Base-by-base conservation (phyloP, 2,113 vertebrate genomes). In the Scopus umbretta region DNA sequence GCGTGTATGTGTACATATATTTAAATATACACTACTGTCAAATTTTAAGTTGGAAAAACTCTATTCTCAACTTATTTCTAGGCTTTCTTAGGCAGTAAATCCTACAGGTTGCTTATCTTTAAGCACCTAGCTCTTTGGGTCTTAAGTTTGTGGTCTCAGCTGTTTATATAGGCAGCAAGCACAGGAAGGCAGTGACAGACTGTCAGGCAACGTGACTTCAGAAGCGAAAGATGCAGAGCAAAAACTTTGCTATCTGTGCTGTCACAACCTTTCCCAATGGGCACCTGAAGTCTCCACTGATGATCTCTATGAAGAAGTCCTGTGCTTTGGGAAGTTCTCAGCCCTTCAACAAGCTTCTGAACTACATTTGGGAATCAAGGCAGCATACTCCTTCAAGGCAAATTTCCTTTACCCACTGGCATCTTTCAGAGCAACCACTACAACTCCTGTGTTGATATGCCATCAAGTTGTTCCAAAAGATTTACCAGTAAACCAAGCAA, bases 221-320 rank as follows among this genome's bases (percentile, higher is more conserved):
- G 43, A 36, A 72, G 26, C 18, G 36, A 53, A 13, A 89, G 34
- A 23, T 11, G 19, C 20, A 47, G 17, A 74, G 47, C 36, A 56
- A 49, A 16, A 82, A 5, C 55, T 68, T 68, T 42, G 29, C 40
- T 68, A 16, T 53, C 49, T 76, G 26, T n/a, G 34, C 62, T 80
- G 55, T 25, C 78, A 65, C 29, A 36, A 11, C 53, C 27, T 71
- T 66, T 70, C 45, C 65, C 65, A 53, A 7, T 23, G 74, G 27
- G 9, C 19, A 42, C 21, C 55, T 26, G 27, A 79, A 53, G n/a
- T 34, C 22, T 17, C 22, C 13, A 15, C 25, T 47, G 76, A 32
- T 13, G 42, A 67, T 42, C 52, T 63, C 43, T 9, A 6, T 5
- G 0, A 0, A 61, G 17, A 70, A 68, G 17, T 38, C 7, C 73